These are phyloP conservation scores for Stenolophus ochropezus DNA, from an alignment of 2,888 invertebrate genomes.

Conservation along the genomic window DNA sequence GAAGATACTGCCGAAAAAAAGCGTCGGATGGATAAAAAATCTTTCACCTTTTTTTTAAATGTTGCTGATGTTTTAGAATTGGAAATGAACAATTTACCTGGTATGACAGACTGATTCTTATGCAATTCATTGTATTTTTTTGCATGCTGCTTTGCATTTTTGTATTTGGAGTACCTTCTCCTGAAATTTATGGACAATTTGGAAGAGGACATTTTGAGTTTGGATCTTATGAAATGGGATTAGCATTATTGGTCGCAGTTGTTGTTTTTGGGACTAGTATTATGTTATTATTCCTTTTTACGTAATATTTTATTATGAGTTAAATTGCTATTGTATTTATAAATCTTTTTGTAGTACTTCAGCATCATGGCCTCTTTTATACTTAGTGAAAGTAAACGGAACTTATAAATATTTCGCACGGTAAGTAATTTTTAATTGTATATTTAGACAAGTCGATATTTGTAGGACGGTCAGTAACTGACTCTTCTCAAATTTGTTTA, in stretches of 20 bases:
- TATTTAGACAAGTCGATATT: too few relatives aligned
- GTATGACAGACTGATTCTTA: slow-evolving; percentile 15
- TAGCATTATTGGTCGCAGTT: background rate
- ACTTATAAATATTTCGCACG: too few relatives aligned
- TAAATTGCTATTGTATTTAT: background rate
- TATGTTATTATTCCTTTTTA: slow-evolving; percentile 25
- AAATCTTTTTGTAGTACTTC: background rate
- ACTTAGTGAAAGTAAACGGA: background rate
- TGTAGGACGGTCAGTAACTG: too few relatives aligned
- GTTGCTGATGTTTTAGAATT: slow-evolving; percentile 4
- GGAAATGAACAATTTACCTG: slow-evolving; percentile 35
- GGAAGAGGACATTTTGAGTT: slow-evolving; percentile 32
- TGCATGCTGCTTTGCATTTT: slow-evolving; percentile 34
- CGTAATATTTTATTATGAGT: background rate
- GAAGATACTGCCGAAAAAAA: too few relatives aligned
- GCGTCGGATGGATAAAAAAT: too few relatives aligned
- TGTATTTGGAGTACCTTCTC: slow-evolving; percentile 10
- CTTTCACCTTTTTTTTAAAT: too few relatives aligned
- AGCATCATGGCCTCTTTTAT: background rate
- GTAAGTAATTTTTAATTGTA: too few relatives aligned
- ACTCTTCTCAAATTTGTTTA: background rate
- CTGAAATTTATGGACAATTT: slow-evolving; percentile 31
- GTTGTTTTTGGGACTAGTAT: background rate
- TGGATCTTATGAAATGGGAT: slow-evolving; percentile 8
- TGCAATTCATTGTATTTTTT: slow-evolving; percentile 9